phyloP scores from a whole-genome alignment of 64 coral and sea anemone species.

The Porites australiensis region DNA sequence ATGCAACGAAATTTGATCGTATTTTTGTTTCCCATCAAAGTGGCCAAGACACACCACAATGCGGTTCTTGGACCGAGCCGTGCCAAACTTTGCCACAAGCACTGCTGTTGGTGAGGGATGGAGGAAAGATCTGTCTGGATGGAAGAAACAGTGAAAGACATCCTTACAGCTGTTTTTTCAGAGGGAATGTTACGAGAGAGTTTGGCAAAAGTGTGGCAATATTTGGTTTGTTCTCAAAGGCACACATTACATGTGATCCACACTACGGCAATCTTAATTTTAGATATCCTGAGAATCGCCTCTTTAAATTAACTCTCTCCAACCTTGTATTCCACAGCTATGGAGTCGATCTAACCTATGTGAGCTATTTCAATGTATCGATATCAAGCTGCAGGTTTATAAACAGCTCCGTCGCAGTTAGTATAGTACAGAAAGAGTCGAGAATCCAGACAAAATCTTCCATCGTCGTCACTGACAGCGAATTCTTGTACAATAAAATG shows the following conservation, averaged over 20 bases:
- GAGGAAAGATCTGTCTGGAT: slow-evolving; percentile 9
- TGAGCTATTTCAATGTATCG: background rate
- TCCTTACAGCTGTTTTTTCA: background rate
- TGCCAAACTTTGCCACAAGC: slow-evolving; percentile 1
- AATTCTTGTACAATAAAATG: background rate
- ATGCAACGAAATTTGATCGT: too few relatives aligned
- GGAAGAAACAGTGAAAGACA: background rate
- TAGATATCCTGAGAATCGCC: background rate
- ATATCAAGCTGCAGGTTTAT: background rate
- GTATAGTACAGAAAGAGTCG: background rate
- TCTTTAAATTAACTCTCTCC: background rate
- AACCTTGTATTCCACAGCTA: background rate
- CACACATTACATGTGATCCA: background rate
- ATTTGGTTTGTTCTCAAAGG: background rate
- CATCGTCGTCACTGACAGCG: background rate
- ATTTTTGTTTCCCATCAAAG: background rate
- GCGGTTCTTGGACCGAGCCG: background rate
- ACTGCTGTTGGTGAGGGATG: background rate
- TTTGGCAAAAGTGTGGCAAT: background rate
- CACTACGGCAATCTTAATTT: background rate
- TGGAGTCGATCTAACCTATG: background rate
- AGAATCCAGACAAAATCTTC: background rate
- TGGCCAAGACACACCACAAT: background rate
- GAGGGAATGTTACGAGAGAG: too few relatives aligned
- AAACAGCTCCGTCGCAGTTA: background rate